A percentile compares a stretch with the other conserved stretches of the same genome.
phyloP scores from a whole-genome alignment of 2,797 vertebrate genomes.

The Sebastes baramenuke region DNA sequence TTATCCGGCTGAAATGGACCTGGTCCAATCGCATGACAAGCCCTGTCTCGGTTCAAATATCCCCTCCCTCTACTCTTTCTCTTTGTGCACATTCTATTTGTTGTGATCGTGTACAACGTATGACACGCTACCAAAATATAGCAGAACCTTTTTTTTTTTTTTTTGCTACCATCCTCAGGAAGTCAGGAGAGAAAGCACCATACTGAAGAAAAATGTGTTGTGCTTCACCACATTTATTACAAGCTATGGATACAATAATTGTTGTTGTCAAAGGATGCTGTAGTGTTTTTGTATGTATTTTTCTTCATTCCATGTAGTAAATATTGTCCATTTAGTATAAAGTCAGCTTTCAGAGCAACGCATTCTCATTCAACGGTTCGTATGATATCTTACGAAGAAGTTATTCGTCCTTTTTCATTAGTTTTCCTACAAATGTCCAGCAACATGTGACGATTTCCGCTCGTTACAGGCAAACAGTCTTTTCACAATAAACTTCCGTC shows the following conservation, averaged over 20 bases:
- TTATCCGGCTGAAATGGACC: slow-evolving; percentile 69
- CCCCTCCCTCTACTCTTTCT: slow-evolving; percentile 23
- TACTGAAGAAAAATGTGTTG: not conserved
- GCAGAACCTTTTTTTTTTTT: slow-evolving; percentile 6
- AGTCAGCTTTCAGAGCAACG: not conserved
- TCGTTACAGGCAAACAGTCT: too few species aligned
- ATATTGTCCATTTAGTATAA: not conserved
- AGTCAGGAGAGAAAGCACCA: not conserved
- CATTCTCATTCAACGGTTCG: too few species aligned
- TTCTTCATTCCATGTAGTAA: not conserved
- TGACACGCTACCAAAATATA: slow-evolving; percentile 17
- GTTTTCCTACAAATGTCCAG: too few species aligned
- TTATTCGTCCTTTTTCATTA: too few species aligned
- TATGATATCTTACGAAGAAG: too few species aligned
- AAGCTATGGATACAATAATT: not conserved
- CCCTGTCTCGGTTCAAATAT: slow-evolving; percentile 52
- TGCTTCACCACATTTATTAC: not conserved
- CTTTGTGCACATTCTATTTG: slow-evolving; percentile 54
- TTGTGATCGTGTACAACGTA: slow-evolving; percentile 33
- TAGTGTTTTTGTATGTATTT: not conserved
- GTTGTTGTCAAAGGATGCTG: not conserved
- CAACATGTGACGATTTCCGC: too few species aligned
- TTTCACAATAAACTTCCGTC: too few species aligned
- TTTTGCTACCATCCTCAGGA: not conserved
- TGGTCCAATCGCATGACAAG: slow-evolving; percentile 64